phyloP scores from a whole-genome alignment of 1,140 invertebrate species.

The Conus betulinus region DNA sequence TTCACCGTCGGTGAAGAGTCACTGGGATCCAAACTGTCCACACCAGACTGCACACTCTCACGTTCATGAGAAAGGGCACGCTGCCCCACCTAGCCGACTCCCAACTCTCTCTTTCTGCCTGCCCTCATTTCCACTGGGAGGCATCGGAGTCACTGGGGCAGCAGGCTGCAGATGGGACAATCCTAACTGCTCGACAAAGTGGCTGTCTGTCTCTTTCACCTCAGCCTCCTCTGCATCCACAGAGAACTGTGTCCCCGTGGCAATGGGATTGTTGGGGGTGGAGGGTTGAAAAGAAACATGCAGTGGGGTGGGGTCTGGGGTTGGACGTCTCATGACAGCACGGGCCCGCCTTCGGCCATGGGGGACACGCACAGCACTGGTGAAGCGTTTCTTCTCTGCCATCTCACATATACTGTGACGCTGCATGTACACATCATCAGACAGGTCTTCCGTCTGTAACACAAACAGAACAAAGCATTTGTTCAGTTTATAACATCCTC shows the following conservation, averaged over 20 bases:
- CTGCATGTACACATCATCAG: slow-evolving; percentile 82
- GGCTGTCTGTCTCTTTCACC: neutral
- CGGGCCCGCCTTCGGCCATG: slow-evolving; percentile 75
- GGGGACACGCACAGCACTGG: slow-evolving; percentile 81
- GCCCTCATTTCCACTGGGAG: neutral
- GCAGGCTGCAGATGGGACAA: neutral
- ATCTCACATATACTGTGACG: slow-evolving; percentile 87
- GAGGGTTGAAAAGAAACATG: neutral
- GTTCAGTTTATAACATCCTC: too few relatives aligned
- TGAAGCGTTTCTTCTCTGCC: slow-evolving; percentile 87
- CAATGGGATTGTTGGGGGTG: slow-evolving; percentile 14
- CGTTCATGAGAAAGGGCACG: slow-evolving; percentile 37
- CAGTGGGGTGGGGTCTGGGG: neutral
- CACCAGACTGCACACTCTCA: slow-evolving; percentile 26
- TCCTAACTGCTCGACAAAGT: neutral
- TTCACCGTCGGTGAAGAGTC: slow-evolving; percentile 48
- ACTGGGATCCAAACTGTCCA: slow-evolving; percentile 13
- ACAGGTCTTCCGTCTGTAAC: slow-evolving; percentile 84
- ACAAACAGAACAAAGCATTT: neutral
- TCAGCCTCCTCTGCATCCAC: slow-evolving; percentile 19
- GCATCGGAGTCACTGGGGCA: too few relatives aligned
- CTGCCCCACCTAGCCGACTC: slow-evolving; percentile 21
- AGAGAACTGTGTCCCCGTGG: slow-evolving; percentile 34
- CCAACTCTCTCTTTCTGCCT: neutral
- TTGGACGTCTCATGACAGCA: slow-evolving; percentile 8